Evolutionary conservation across 2,113 vertebrate species (phyloP).

Genomic region (Periophthalmus modestus): DNA sequence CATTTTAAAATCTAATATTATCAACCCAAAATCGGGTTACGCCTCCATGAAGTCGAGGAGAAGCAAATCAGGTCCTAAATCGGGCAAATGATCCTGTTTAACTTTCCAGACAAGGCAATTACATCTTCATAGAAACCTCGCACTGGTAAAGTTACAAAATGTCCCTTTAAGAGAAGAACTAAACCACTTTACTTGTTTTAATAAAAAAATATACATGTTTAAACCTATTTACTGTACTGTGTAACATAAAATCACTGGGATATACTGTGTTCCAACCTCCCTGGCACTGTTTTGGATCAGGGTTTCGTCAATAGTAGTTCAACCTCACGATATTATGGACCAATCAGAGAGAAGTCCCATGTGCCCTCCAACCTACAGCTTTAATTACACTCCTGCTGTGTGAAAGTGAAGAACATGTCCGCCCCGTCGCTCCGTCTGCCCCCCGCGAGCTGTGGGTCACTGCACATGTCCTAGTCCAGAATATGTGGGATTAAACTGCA

Average conservation of each 20-base stretch:
- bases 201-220: neutral
- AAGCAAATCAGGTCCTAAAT: too few species aligned
- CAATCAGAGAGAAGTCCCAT: neutral
- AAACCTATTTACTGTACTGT: neutral
- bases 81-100: too few species aligned
- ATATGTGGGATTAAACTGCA: constrained; percentile 34
- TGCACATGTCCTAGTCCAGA: constrained; percentile 37
- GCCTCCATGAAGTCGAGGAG: too few species aligned
- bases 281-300: neutral
- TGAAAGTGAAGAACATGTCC: constrained; percentile 27
- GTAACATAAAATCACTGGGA: neutral
- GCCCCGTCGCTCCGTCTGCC: constrained; percentile 59
- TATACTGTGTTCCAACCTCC: neutral
- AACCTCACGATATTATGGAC: neutral
- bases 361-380: neutral
- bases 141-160: too few species aligned
- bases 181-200: too few species aligned
- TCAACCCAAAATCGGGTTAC: too few species aligned
- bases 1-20: too few species aligned
- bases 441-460: constrained; percentile 38
- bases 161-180: too few species aligned
- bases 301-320: neutral
- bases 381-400: constrained; percentile 2
- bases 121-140: too few species aligned
- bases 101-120: too few species aligned